These are phyloP conservation scores for Poecilia picta DNA, from an alignment of 2,797 vertebrate genomes.

Conservation along the genomic window DNA sequence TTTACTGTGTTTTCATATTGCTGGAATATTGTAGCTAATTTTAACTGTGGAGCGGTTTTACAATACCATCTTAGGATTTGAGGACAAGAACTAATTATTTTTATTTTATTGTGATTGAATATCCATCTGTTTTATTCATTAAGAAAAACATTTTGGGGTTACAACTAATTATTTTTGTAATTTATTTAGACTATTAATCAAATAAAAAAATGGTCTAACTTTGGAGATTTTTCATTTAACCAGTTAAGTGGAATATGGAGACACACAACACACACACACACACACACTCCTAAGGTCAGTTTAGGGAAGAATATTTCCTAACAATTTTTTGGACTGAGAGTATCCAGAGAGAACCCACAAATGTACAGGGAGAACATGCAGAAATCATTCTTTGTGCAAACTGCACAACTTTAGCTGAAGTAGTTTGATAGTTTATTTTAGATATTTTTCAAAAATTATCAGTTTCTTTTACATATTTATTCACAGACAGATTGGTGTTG, in stretches of 20 bases:
- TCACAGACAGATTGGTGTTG: neutral
- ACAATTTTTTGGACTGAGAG: neutral
- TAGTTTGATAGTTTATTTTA: neutral
- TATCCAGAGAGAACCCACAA: neutral
- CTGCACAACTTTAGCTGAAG: neutral
- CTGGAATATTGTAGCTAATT: slow-evolving; percentile 38
- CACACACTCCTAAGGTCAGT: neutral
- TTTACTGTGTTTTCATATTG: slow-evolving; percentile 36
- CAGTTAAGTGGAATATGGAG: neutral
- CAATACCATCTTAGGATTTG: slow-evolving; percentile 15
- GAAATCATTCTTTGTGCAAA: neutral
- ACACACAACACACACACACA: neutral
- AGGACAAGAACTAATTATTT: slow-evolving; percentile 11
- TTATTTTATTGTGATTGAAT: neutral
- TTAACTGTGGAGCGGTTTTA: slow-evolving; percentile 35
- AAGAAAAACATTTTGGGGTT: neutral
- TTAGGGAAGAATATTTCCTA: neutral
- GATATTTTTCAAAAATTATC: neutral
- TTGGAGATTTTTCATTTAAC: no score
- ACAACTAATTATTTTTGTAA: no score
- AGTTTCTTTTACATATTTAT: neutral
- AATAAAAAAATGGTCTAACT: no score
- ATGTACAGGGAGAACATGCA: neutral
- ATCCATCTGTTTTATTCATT: slow-evolving; percentile 11
- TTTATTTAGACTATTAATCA: no score